Evolutionary conservation across 2,888 invertebrate genomes (phyloP).

Genomic region (Archaeoteleia sp.): DNA sequence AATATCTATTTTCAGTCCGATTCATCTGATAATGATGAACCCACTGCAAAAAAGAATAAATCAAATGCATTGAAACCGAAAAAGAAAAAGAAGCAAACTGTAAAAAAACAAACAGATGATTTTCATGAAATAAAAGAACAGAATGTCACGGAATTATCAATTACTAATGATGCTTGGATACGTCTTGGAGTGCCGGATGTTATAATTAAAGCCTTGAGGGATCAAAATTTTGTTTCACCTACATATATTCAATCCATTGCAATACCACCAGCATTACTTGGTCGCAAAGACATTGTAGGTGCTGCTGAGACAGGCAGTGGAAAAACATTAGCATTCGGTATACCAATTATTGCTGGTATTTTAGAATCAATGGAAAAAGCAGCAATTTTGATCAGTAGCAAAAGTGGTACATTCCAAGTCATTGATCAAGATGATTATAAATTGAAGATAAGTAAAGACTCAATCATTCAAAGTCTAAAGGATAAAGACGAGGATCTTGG

Average conservation of each 20-base stretch:
- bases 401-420: too few species aligned
- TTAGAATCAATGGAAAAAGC: constrained; percentile 79
- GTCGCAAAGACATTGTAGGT: constrained; percentile 94
- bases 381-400: too few species aligned
- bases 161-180: constrained; percentile 80
- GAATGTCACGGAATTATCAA: constrained; percentile 12
- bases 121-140: background rate
- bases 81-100: background rate
- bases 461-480: constrained; percentile 2
- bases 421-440: background rate
- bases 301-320: constrained; percentile 99
- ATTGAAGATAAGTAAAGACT: background rate
- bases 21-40: too few species aligned
- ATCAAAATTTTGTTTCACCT: constrained; percentile 86
- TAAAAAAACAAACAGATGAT: constrained; percentile 6
- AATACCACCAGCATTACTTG: constrained; percentile 89
- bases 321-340: constrained; percentile 97
- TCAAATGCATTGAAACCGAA: background rate
- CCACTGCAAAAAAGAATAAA: constrained; percentile 1
- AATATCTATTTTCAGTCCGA: too few species aligned
- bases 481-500: constrained; percentile 33
- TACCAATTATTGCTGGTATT: constrained; percentile 93
- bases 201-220: constrained; percentile 84
- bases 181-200: constrained; percentile 81
- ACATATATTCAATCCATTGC: constrained; percentile 91